Base-by-base conservation (phyloP, 1,140 invertebrate genomes). In the Zaprionus inermis region DNA sequence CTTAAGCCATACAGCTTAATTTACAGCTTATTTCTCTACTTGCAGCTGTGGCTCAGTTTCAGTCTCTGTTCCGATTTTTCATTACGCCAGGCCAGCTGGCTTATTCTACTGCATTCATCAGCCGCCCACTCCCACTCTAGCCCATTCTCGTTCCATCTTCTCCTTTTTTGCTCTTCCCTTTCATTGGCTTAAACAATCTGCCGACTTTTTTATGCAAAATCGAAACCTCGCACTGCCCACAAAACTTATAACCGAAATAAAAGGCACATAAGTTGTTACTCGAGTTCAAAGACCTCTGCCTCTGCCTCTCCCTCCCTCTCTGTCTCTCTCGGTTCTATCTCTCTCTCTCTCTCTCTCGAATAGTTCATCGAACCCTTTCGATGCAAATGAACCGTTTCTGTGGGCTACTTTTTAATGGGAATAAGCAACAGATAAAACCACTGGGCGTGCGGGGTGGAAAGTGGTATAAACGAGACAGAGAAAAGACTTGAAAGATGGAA, bases 341-440 rank as follows among this genome's bases (percentile, higher is more conserved):
- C 3, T 11, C 9, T 49, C 44, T 20, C 18, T 10, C 44, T 11
- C 18, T 0, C 16, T 46, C 44, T 46, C 9, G 3, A 18, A 5
- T 22, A 12, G 44, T 49, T 49, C 18, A 22, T 49, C 44, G 44
- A 49, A 49, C 44, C 44, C 16, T 49, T 49, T 49, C 44, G 10
- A 49, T 20, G 44, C 44, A 49, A 49, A 49, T 49, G 44, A 49
- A 49, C 44, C 44, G 22, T 49, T 49, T 49, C 44, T 49, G 44
- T 49, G 44, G 44, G 18, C 44, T 49, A 49, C 18, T 49, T 49
- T 49, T 49, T 22, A 18, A 49, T 49, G 44, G 16, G 44, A 18
- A 22, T 49, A 22, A 49, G 44, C 44, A 49, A 49, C 18, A 49
- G 44, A 49, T 49, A 20, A 22, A 49, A 22, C 44, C 18, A 49